Percentiles rank a stretch among this genome's conserved stretches.
Evolutionary conservation across 2,113 vertebrate species (phyloP).

Genomic region (Chaetodon trifascialis): DNA sequence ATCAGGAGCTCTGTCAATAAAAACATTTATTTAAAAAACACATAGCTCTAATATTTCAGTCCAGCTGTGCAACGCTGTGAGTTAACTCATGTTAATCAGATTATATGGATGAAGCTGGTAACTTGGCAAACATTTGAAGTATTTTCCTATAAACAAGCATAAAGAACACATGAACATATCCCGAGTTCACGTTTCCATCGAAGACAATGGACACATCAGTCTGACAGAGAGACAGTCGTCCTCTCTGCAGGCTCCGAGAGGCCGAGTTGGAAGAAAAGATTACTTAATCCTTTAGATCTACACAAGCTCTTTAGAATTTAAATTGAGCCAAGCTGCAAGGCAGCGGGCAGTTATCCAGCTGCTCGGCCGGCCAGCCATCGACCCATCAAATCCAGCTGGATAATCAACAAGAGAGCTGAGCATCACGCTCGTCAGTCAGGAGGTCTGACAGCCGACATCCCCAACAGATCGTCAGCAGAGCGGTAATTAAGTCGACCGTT

Average conservation of each 20-base stretch:
- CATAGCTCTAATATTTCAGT: no score
- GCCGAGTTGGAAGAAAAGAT: slow-evolving; percentile 36
- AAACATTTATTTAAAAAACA: no score
- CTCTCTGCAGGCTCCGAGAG: slow-evolving; percentile 7
- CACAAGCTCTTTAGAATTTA: slow-evolving; percentile 39
- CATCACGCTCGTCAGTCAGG: slow-evolving; percentile 15
- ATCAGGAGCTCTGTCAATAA: background rate
- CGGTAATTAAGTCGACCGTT: background rate
- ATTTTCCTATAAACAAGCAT: background rate
- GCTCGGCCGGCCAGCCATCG: slow-evolving; percentile 16
- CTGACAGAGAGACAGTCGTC: slow-evolving; percentile 14
- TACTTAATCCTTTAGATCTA: slow-evolving; percentile 44
- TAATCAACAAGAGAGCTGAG: slow-evolving; percentile 37
- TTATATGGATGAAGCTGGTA: background rate
- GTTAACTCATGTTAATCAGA: no score
- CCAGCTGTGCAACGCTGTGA: no score
- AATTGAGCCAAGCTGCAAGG: slow-evolving; percentile 24
- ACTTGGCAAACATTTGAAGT: no score
- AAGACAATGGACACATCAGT: background rate
- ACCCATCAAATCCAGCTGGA: slow-evolving; percentile 48
- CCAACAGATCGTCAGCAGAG: background rate
- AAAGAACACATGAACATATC: background rate
- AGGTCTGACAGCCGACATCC: background rate
- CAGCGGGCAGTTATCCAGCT: slow-evolving; percentile 37
- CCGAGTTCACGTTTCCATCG: background rate